These are phyloP conservation scores for Melanerpes aurifrons DNA, from an alignment of 2,113 vertebrate genomes.

Conservation along the genomic window DNA sequence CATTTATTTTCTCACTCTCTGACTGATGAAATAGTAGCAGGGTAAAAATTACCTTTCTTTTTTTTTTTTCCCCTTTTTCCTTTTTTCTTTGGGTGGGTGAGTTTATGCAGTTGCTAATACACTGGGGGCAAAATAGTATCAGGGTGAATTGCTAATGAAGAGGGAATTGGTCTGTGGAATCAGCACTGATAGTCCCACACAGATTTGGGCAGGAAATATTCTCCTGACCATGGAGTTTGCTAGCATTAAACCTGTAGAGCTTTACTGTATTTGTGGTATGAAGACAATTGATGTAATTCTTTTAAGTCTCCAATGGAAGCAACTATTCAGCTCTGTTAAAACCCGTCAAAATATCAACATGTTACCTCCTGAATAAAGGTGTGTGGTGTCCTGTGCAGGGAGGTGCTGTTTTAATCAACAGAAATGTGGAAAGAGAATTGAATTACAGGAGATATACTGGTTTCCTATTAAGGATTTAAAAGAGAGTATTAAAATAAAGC, in stretches of 20 bases:
- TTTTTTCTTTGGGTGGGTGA: neutral
- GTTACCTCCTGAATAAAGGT: neutral
- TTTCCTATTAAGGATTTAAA: neutral
- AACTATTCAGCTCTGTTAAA: neutral
- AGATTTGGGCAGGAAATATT: neutral
- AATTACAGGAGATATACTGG: neutral
- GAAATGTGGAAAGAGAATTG: neutral
- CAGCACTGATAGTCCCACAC: rapidly evolving
- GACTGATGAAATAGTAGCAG: constrained; percentile 12
- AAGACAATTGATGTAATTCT: neutral
- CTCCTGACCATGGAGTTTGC: neutral
- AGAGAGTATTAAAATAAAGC: neutral
- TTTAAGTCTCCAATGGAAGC: neutral
- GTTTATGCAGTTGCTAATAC: neutral
- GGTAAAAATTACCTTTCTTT: neutral
- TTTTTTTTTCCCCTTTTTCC: no score
- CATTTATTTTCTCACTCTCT: neutral
- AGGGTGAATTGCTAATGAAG: constrained; percentile 1
- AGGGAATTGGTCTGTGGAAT: neutral
- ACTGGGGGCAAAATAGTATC: neutral
- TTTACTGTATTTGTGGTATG: neutral
- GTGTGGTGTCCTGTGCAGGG: neutral
- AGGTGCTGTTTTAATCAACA: neutral
- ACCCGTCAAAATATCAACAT: neutral
- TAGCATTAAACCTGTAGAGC: neutral